Conservation (phyloP, 2,888 invertebrate species). For the Phasia obesa region DNA sequence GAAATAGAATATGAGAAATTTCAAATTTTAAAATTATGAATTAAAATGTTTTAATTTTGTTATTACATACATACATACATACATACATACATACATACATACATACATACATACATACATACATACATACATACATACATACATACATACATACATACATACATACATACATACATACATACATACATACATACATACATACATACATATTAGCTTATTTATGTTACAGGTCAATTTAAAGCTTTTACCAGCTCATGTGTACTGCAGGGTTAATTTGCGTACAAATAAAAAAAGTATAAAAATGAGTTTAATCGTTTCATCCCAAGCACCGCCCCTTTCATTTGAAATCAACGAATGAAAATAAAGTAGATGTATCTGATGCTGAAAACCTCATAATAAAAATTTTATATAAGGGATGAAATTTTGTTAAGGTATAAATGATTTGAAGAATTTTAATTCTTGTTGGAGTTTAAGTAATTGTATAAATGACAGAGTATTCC, state of each 20-base stretch:
- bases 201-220: too few relatives aligned
- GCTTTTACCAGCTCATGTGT: background rate
- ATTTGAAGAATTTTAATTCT: constrained; percentile 45
- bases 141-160: too few relatives aligned
- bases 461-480: constrained; percentile 51
- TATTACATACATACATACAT: too few relatives aligned
- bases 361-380: constrained; percentile 9
- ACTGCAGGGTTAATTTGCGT: constrained; percentile 32
- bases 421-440: too few relatives aligned
- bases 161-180: too few relatives aligned
- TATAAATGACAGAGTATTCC: constrained; percentile 77
- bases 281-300: background rate
- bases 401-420: constrained; percentile 43
- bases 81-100: too few relatives aligned
- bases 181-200: too few relatives aligned
- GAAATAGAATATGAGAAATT: too few relatives aligned
- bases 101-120: too few relatives aligned
- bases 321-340: constrained; percentile 56
- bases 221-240: background rate
- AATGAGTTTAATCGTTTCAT: background rate
- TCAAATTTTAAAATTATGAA: too few relatives aligned
- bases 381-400: constrained; percentile 6
- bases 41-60: too few relatives aligned
- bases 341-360: constrained; percentile 49
- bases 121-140: too few relatives aligned